Conservation (phyloP, 2,797 vertebrate genomes). For the Cynodonichthys magdalenae region DNA sequence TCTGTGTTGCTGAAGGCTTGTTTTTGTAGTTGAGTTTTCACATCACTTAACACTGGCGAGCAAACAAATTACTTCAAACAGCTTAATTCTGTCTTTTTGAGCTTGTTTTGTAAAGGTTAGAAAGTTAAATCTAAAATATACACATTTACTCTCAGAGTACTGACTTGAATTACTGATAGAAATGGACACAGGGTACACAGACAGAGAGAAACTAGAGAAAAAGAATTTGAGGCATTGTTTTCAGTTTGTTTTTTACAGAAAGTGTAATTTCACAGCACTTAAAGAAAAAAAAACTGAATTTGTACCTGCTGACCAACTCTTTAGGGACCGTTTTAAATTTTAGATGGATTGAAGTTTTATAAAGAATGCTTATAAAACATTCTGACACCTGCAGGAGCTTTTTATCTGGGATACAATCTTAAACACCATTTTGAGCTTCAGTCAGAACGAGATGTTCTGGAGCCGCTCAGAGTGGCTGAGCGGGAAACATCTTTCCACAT, state of each 20-base stretch:
- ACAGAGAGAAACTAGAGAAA: background rate
- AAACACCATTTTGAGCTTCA: background rate
- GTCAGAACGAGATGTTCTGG: background rate
- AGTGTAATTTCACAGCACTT: background rate
- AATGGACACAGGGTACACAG: background rate
- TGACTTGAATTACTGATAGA: background rate
- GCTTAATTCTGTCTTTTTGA: slow-evolving; percentile 7
- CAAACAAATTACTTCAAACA: slow-evolving; percentile 8
- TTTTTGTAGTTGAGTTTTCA: slow-evolving; percentile 22
- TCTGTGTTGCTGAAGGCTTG: slow-evolving; percentile 15
- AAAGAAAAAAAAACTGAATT: background rate
- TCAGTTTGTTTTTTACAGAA: background rate
- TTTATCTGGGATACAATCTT: background rate
- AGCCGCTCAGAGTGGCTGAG: background rate
- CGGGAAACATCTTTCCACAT: background rate
- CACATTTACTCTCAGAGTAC: background rate
- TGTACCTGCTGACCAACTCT: background rate
- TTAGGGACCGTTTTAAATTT: background rate
- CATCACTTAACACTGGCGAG: background rate
- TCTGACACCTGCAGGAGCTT: background rate
- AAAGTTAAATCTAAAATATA: background rate
- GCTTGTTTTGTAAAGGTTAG: background rate
- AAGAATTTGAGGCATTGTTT: background rate
- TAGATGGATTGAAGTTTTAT: slow-evolving; percentile 1
- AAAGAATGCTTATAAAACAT: background rate